Evolutionary conservation across 1,140 invertebrate genomes (phyloP).

Genomic region (Diabrotica undecimpunctata): DNA sequence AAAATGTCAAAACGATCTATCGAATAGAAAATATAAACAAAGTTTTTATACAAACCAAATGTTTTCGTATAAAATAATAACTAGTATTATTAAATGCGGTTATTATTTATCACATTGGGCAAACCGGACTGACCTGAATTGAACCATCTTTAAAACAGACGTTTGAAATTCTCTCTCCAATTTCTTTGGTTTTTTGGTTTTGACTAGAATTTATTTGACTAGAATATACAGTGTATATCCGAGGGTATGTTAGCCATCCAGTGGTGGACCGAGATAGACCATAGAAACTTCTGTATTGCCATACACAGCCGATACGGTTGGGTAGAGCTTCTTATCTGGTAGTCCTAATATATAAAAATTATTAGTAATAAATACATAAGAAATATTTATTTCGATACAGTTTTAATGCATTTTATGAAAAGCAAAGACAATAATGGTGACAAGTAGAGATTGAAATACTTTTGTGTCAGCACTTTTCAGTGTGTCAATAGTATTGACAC

Average conservation of each 20-base stretch:
- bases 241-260: conserved; percentile 77
- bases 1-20: neutral
- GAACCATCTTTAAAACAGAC: conserved; percentile 32
- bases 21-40: neutral
- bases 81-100: conserved; percentile 4
- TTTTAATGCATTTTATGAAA: too few relatives aligned
- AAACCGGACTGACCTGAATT: conserved; percentile 41
- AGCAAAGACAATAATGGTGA: too few relatives aligned
- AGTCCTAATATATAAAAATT: conserved; percentile 64
- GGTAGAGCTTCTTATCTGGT: conserved; percentile 90
- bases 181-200: conserved; percentile 15
- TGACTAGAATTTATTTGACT: conserved; percentile 13
- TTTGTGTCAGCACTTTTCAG: too few relatives aligned
- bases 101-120: conserved; percentile 44
- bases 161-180: conserved; percentile 31
- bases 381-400: too few relatives aligned
- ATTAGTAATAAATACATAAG: too few relatives aligned
- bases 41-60: conserved; percentile 2
- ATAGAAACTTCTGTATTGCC: conserved; percentile 99
- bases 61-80: conserved; percentile 5
- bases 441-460: too few relatives aligned
- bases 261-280: conserved; percentile 93
- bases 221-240: conserved; percentile 11
- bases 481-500: too few relatives aligned
- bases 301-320: conserved; percentile 96